Conservation (phyloP, 35 echinoderm and acorn worm species). For the Hemicentrotus pulcherrimus region DNA sequence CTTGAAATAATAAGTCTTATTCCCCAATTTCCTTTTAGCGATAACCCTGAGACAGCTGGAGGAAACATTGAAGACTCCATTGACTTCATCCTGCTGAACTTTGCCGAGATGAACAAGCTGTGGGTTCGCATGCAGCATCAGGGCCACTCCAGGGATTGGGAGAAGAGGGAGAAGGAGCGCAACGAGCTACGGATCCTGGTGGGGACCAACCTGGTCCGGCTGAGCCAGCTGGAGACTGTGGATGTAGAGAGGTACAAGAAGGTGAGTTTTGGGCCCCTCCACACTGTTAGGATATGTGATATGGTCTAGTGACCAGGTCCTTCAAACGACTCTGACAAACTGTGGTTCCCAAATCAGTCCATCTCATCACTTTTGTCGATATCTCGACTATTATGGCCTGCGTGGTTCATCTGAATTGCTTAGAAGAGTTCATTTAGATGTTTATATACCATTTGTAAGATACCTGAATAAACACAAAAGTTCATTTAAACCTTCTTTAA, state of each 20-base stretch:
- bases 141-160: constrained; percentile 72
- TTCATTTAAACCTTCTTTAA: no score
- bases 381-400: no score
- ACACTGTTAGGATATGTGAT: background rate
- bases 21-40: constrained; percentile 54
- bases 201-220: constrained; percentile 91
- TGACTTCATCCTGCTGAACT: constrained; percentile 99
- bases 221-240: constrained; percentile 92
- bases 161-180: constrained; percentile 84
- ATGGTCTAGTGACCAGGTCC: background rate
- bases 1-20: background rate
- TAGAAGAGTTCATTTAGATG: no score
- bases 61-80: constrained; percentile 83
- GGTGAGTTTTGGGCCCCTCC: constrained; percentile 48
- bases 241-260: constrained; percentile 86
- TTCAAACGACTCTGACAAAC: no score
- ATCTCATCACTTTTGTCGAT: no score
- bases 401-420: no score
- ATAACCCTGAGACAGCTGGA: constrained; percentile 61
- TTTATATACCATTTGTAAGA: no score
- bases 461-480: no score
- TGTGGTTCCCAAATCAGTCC: no score
- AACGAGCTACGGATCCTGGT: constrained; percentile 90
- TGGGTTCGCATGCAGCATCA: constrained; percentile 93
- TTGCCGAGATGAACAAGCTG: constrained; percentile 98